phyloP scores from a whole-genome alignment of 2,113 vertebrate genomes.

The Accipiter cooperii region DNA sequence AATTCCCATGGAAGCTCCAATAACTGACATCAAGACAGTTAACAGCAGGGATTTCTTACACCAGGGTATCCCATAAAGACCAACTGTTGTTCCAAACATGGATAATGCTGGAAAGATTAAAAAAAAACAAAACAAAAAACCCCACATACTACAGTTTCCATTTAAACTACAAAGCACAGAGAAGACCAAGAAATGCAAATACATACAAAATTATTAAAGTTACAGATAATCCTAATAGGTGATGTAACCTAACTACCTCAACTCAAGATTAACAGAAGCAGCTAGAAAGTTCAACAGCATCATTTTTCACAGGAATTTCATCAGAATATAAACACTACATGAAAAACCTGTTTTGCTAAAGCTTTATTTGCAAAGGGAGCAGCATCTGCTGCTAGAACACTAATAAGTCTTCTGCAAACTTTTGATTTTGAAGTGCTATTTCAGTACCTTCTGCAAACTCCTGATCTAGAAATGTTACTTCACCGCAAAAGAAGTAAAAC shows the following conservation, averaged over 20 bases:
- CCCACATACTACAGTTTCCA: neutral
- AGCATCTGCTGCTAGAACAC: neutral
- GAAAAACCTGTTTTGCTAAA: neutral
- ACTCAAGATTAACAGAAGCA: neutral
- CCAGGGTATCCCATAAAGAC: constrained; percentile 84
- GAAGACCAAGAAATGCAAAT: neutral
- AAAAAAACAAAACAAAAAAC: neutral
- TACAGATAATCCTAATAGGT: neutral
- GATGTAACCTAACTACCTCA: neutral
- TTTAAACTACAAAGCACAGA: neutral
- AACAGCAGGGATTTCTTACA: constrained; percentile 80
- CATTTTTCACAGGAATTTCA: neutral
- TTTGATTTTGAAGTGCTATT: neutral
- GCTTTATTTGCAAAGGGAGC: neutral
- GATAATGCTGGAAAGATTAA: constrained; percentile 62
- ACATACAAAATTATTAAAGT: neutral
- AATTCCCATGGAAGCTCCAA: constrained; percentile 85
- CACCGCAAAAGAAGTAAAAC: fast-evolving
- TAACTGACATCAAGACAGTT: constrained; percentile 76
- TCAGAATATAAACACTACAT: neutral
- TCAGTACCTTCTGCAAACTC: neutral
- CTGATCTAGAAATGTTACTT: neutral
- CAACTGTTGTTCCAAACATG: constrained; percentile 77
- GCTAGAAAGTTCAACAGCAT: neutral
- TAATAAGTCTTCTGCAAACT: neutral